These are phyloP conservation scores for Lagopus muta DNA, from an alignment of 2,113 vertebrate genomes.

Conservation along the genomic window DNA sequence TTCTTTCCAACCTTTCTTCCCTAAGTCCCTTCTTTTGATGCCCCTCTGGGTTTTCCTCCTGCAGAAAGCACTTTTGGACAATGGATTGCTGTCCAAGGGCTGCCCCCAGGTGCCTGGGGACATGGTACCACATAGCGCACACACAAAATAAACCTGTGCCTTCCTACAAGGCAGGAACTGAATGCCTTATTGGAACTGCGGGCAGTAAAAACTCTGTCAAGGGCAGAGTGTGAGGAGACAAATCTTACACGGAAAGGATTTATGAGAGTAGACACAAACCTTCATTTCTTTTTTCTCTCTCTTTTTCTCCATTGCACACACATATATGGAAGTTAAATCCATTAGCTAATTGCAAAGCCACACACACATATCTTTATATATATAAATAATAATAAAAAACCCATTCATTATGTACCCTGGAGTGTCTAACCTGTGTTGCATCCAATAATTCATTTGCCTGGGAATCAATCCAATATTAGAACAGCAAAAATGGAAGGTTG, in stretches of 20 bases:
- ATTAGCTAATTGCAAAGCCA: slow-evolving; percentile 48
- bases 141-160: background rate
- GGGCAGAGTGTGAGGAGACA: background rate
- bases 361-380: background rate
- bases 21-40: background rate
- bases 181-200: background rate
- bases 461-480: slow-evolving; percentile 50
- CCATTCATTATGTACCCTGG: slow-evolving; percentile 44
- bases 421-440: slow-evolving; percentile 41
- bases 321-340: background rate
- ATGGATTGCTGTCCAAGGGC: background rate
- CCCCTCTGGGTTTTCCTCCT: background rate
- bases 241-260: background rate
- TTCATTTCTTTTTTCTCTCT: background rate
- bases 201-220: background rate
- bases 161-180: background rate
- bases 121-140: background rate
- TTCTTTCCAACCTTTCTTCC: background rate
- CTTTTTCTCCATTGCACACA: background rate
- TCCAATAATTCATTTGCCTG: slow-evolving; percentile 54
- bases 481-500: slow-evolving; percentile 39
- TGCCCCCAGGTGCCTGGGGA: background rate
- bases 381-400: slow-evolving; percentile 28
- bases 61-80: background rate
- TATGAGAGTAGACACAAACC: background rate